Evolutionary conservation across 2,113 vertebrate genomes (phyloP).

Genomic region (Athene noctua): DNA sequence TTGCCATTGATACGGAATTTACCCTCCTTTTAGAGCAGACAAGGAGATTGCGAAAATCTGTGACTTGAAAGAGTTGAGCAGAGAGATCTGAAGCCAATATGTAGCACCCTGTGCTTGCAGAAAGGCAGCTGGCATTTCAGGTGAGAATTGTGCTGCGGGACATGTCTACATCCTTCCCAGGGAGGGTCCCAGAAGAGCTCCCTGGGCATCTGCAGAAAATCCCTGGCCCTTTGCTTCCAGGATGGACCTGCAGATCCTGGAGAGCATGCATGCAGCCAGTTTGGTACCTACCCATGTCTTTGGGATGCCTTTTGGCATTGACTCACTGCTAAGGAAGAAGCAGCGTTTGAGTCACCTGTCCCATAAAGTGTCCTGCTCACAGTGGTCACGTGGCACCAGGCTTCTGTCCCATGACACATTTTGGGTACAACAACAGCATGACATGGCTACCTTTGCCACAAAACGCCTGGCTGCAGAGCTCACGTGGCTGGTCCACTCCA

Average conservation of each 20-base stretch:
- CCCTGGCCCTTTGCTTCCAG: neutral
- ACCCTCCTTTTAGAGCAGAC: conserved; percentile 25
- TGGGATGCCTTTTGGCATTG: neutral
- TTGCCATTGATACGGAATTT: conserved; percentile 56
- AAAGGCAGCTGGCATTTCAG: neutral
- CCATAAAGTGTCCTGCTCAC: neutral
- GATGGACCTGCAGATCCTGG: neutral
- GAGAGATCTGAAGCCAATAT: neutral
- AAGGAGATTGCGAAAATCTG: conserved; percentile 15
- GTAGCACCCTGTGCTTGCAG: neutral
- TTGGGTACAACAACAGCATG: neutral
- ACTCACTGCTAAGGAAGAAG: conserved; percentile 1
- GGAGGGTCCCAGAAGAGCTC: neutral
- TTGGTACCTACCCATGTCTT: neutral
- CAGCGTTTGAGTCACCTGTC: neutral
- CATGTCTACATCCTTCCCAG: neutral
- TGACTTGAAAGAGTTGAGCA: neutral
- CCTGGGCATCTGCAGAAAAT: neutral
- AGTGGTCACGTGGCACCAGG: neutral
- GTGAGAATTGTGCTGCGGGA: neutral
- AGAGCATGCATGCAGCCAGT: neutral
- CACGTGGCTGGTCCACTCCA: neutral
- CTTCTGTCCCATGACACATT: neutral
- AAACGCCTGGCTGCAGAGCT: neutral
- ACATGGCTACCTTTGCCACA: neutral